A percentile compares a stretch with the other conserved stretches of the same genome.
Evolutionary conservation across 2,888 invertebrate species (phyloP).

Genomic region (Petrolisthes cinctipes): DNA sequence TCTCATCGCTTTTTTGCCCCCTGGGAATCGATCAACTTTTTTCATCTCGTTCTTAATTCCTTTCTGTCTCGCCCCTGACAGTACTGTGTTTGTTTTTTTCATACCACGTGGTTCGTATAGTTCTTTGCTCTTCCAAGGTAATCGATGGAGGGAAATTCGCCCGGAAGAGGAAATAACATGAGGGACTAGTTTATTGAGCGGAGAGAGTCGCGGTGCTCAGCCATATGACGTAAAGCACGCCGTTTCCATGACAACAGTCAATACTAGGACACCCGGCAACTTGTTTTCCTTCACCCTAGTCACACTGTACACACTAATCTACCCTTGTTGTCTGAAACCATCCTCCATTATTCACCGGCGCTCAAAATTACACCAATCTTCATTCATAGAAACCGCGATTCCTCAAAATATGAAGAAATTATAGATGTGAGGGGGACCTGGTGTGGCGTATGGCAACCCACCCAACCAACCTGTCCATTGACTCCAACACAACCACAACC

Average conservation of each 20-base stretch:
- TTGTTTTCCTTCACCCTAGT: not conserved
- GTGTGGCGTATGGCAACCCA: conserved; percentile 3
- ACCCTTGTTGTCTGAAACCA: not conserved
- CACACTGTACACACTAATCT: not conserved
- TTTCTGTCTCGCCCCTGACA: too few species aligned
- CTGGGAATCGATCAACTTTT: not conserved
- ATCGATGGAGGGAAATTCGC: conserved; percentile 9
- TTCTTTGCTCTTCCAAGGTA: not conserved
- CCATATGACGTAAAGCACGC: conserved; percentile 51
- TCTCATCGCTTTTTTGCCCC: conserved; percentile 3
- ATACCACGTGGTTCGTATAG: too few species aligned
- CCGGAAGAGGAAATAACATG: conserved; percentile 19
- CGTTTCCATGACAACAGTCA: conserved; percentile 59
- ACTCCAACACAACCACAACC: conserved; percentile 12
- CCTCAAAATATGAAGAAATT: not conserved
- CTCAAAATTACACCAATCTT: not conserved
- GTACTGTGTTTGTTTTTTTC: too few species aligned
- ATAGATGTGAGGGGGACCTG: not conserved
- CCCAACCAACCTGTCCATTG: conserved; percentile 25
- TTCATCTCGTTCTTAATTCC: too few species aligned
- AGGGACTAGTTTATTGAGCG: conserved; percentile 27
- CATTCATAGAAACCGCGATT: conserved; percentile 19
- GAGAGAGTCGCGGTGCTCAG: conserved; percentile 20
- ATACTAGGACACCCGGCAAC: conserved; percentile 48
- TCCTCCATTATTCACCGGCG: not conserved